A percentile compares a stretch with the other conserved stretches of the same genome.
Conservation (phyloP, 2,888 invertebrate species). For the Epistrophe grossulariae region DNA sequence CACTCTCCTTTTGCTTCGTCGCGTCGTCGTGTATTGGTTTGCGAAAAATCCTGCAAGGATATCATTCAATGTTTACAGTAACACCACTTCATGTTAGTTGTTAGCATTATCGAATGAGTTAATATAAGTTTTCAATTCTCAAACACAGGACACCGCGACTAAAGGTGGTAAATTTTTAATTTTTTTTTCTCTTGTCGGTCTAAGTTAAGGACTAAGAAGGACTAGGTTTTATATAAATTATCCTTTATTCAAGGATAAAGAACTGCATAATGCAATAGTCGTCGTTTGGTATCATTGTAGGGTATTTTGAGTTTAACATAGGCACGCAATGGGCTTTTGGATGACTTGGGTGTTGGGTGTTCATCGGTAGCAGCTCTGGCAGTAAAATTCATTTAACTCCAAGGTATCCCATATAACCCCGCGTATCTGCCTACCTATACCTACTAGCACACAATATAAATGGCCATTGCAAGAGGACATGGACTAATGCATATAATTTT, state of each 20-base stretch:
- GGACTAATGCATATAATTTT: constrained; percentile 66
- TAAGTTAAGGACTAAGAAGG: constrained; percentile 32
- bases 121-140: constrained; percentile 74
- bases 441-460: constrained; percentile 13
- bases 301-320: constrained; percentile 56
- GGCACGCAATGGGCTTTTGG: constrained; percentile 74
- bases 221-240: constrained; percentile 29
- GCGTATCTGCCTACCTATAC: not conserved
- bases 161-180: not conserved
- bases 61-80: constrained; percentile 73
- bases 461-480: constrained; percentile 5
- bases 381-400: constrained; percentile 38
- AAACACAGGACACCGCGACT: constrained; percentile 43
- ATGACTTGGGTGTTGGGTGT: not conserved
- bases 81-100: constrained; percentile 61
- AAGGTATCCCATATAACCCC: not conserved
- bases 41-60: constrained; percentile 65
- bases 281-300: constrained; percentile 34
- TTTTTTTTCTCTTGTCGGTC: not conserved
- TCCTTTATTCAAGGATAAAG: constrained; percentile 63
- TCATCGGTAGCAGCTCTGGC: not conserved
- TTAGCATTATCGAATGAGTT: constrained; percentile 74
- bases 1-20: not conserved
- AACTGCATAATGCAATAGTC: constrained; percentile 52
- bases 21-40: constrained; percentile 9